Percentiles rank a stretch among this genome's conserved stretches.
phyloP scores from a whole-genome alignment of 1,140 invertebrate species.

The Habropoda laboriosa region DNA sequence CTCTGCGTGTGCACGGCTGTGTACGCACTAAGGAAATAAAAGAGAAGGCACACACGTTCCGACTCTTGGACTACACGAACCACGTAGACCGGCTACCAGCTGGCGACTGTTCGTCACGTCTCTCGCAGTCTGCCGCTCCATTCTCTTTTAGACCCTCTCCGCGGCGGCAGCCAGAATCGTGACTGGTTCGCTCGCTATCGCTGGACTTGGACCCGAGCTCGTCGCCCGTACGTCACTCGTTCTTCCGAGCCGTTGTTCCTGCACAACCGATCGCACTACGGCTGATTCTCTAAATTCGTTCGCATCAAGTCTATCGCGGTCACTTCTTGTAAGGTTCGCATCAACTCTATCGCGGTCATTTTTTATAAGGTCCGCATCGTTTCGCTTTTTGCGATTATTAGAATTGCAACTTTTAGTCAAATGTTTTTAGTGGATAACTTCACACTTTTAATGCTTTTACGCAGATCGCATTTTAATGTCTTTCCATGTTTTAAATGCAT shows the following conservation, averaged over 20 bases:
- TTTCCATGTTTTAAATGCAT: too few species aligned
- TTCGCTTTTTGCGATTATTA: too few species aligned
- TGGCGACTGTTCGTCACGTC: slow-evolving; percentile 69
- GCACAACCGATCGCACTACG: not conserved
- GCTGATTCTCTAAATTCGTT: not conserved
- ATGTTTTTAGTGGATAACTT: too few species aligned
- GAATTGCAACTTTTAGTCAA: too few species aligned
- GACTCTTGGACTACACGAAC: not conserved
- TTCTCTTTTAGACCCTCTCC: slow-evolving; percentile 46
- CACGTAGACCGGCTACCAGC: slow-evolving; percentile 67
- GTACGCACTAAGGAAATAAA: not conserved
- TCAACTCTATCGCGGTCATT: too few species aligned
- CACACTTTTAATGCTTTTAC: too few species aligned
- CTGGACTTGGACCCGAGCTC: slow-evolving; percentile 40
- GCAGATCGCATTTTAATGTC: too few species aligned
- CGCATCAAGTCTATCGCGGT: too few species aligned
- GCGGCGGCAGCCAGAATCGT: slow-evolving; percentile 12
- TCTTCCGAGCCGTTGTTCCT: not conserved
- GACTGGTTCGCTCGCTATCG: slow-evolving; percentile 29
- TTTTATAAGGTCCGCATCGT: too few species aligned
- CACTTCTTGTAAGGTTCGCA: too few species aligned
- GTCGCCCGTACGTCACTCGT: not conserved
- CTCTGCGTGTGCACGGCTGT: not conserved
- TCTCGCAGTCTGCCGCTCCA: slow-evolving; percentile 18
- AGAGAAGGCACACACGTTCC: not conserved